Percentiles rank a stretch among this genome's conserved stretches.
Conservation (phyloP, 64 coral and sea anemone genomes). For the Montipora cactus region DNA sequence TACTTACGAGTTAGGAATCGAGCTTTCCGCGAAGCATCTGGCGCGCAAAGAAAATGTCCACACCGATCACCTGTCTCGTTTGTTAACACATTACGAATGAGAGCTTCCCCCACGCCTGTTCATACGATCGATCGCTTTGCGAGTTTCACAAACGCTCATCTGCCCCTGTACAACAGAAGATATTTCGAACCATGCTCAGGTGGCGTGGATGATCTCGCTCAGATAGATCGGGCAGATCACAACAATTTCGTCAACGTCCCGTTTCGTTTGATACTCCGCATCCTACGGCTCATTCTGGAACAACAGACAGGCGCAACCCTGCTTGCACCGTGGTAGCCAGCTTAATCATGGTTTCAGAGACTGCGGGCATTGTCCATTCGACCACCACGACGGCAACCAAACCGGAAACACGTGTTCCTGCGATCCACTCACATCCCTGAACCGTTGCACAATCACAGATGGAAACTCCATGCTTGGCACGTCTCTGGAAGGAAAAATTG, state of each 20-base stretch:
- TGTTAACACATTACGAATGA: not conserved
- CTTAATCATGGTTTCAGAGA: not conserved
- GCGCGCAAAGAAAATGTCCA: not conserved
- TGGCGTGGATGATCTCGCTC: slow-evolving; percentile 29
- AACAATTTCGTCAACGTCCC: slow-evolving; percentile 14
- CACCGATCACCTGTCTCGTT: not conserved
- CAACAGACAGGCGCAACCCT: slow-evolving; percentile 10
- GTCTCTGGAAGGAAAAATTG: not conserved
- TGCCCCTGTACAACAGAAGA: slow-evolving; percentile 1
- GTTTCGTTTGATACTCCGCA: not conserved
- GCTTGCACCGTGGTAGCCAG: not conserved
- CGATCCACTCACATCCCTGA: too few species aligned
- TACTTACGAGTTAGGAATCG: not conserved
- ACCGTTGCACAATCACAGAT: too few species aligned
- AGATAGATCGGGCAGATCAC: slow-evolving; percentile 33
- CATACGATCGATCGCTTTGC: slow-evolving; percentile 24
- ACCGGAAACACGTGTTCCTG: too few species aligned
- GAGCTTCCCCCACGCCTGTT: slow-evolving; percentile 6
- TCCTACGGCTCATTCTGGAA: slow-evolving; percentile 20
- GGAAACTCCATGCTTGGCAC: too few species aligned
- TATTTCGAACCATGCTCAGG: slow-evolving; percentile 1
- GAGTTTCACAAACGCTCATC: not conserved
- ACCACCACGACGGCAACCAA: not conserved
- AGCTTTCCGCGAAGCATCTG: slow-evolving; percentile 1
- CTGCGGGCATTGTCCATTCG: not conserved